phyloP scores from a whole-genome alignment of 2,113 vertebrate species.

The Pavo muticus region DNA sequence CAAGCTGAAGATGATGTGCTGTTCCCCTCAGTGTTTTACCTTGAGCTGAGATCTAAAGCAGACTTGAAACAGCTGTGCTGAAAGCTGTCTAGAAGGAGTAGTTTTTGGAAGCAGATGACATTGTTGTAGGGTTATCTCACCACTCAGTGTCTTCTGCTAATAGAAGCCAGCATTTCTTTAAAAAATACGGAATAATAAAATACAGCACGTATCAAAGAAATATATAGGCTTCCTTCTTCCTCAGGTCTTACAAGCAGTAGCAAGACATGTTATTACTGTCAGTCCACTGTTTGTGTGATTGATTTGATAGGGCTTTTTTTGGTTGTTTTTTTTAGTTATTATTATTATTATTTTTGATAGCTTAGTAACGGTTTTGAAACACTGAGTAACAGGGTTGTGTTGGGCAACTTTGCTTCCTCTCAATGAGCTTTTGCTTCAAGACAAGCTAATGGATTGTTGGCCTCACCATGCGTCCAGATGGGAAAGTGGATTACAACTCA shows the following conservation, averaged over 20 bases:
- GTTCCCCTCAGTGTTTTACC: not conserved
- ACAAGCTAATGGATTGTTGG: not conserved
- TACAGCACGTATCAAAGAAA: not conserved
- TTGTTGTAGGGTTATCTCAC: not conserved
- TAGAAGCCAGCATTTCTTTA: not conserved
- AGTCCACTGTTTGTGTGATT: not conserved
- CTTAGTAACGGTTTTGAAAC: not conserved
- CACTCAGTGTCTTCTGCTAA: not conserved
- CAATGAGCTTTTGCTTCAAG: not conserved
- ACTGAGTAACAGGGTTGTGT: not conserved
- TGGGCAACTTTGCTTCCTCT: not conserved
- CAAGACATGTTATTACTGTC: not conserved
- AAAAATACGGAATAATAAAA: not conserved
- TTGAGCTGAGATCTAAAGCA: not conserved
- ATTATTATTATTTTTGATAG: not conserved
- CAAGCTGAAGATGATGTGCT: not conserved
- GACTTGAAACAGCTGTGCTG: not conserved
- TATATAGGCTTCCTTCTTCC: not conserved
- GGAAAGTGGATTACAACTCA: not conserved
- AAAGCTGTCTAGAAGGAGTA: not conserved
- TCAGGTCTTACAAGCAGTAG: not conserved
- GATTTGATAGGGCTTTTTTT: not conserved
- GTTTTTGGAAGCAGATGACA: slow-evolving; percentile 2
- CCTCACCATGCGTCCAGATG: not conserved
- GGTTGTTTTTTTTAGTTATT: too few species aligned